These are phyloP conservation scores for Leptodactylus fallax DNA, from an alignment of 2,797 vertebrate genomes.

Conservation along the genomic window DNA sequence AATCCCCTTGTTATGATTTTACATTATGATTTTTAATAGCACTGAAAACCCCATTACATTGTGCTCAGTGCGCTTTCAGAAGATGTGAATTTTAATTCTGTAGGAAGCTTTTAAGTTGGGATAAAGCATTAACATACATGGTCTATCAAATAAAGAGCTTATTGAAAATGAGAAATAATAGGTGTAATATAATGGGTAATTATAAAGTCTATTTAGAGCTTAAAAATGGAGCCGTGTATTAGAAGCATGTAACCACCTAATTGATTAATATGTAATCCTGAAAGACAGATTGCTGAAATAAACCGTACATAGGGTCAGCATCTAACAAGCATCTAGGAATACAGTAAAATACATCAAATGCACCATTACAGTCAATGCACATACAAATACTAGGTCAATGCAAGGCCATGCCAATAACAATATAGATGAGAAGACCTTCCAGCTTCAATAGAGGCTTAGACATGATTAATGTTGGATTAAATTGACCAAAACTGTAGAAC, in stretches of 20 bases:
- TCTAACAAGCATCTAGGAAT: neutral
- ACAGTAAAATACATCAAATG: slow-evolving; percentile 4
- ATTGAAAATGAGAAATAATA: slow-evolving; percentile 40
- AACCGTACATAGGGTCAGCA: neutral
- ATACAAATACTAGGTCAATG: neutral
- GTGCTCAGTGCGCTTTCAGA: neutral
- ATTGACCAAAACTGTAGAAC: neutral
- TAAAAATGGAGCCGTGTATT: slow-evolving; percentile 27
- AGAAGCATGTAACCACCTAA: slow-evolving; percentile 16
- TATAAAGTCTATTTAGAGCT: slow-evolving; percentile 42
- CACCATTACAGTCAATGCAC: neutral
- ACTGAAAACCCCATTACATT: slow-evolving; percentile 8
- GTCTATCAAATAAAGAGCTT: slow-evolving; percentile 48
- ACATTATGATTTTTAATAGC: slow-evolving; percentile 6
- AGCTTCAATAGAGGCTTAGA: neutral
- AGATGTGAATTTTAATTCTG: slow-evolving; percentile 34
- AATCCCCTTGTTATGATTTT: neutral
- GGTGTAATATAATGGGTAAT: slow-evolving; percentile 51
- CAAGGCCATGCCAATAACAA: neutral
- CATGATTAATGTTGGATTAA: neutral
- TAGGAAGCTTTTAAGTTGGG: slow-evolving; percentile 32
- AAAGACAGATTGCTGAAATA: slow-evolving; percentile 29
- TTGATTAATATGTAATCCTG: slow-evolving; percentile 25
- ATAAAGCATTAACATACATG: slow-evolving; percentile 34
- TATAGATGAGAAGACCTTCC: neutral